Evolutionary conservation across 2,113 vertebrate species (phyloP).

Genomic region (Lagenorhynchus albirostris): DNA sequence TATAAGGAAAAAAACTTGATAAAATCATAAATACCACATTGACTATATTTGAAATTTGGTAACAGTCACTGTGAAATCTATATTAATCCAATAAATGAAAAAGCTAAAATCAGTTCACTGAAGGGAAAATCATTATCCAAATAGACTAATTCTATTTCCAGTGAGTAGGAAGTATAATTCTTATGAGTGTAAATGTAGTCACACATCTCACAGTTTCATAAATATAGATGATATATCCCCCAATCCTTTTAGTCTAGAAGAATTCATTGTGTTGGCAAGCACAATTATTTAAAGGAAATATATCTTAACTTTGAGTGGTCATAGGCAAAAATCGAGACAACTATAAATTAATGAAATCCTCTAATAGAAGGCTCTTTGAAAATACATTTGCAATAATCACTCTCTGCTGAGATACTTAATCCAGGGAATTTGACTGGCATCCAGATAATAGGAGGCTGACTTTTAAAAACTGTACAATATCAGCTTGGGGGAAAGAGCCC

Average conservation of each 20-base stretch:
- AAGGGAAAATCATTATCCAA: conserved; percentile 22
- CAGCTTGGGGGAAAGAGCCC: neutral
- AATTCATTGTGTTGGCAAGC: neutral
- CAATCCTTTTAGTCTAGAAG: neutral
- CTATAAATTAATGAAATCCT: conserved; percentile 33
- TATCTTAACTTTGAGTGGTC: conserved; percentile 21
- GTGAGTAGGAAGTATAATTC: conserved; percentile 2
- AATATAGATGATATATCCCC: conserved; percentile 16
- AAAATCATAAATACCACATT: conserved; percentile 27
- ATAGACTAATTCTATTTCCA: conserved; percentile 33
- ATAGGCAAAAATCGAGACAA: neutral
- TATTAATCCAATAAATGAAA: conserved; percentile 35
- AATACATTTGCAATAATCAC: neutral
- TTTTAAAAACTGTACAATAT: conserved; percentile 18
- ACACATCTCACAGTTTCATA: conserved; percentile 19
- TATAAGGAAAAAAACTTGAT: neutral
- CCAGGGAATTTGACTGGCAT: neutral
- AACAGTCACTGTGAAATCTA: conserved; percentile 20
- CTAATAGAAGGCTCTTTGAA: neutral
- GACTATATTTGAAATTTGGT: neutral
- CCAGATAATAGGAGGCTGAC: neutral
- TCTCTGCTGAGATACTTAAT: neutral
- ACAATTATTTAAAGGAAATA: conserved; percentile 39
- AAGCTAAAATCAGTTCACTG: neutral
- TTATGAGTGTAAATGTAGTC: neutral